Percentiles rank a stretch among this genome's conserved stretches.
phyloP scores from a whole-genome alignment of 2,888 invertebrate species.

The Lasiommata megera region DNA sequence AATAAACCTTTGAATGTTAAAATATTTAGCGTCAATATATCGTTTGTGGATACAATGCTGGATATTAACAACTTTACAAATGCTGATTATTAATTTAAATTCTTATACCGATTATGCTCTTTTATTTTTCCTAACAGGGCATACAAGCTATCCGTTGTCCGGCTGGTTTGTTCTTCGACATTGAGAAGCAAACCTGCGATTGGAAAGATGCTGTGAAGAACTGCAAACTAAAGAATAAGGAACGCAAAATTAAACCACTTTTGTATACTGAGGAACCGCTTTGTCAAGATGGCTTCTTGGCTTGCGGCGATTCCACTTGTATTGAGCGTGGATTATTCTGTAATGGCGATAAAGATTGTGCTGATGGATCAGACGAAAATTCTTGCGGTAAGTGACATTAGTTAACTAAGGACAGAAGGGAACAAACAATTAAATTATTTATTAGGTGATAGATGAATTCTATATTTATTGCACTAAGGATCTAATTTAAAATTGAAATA shows the following conservation, averaged over 20 bases:
- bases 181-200: slow-evolving; percentile 96
- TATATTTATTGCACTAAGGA: not conserved
- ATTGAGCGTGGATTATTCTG: slow-evolving; percentile 95
- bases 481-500: slow-evolving; percentile 37
- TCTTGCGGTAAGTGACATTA: slow-evolving; percentile 87
- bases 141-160: slow-evolving; percentile 96
- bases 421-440: not conserved
- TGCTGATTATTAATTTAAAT: not conserved
- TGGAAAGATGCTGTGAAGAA: slow-evolving; percentile 97
- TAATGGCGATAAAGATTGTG: slow-evolving; percentile 94
- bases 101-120: slow-evolving; percentile 13
- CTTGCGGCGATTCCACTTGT: slow-evolving; percentile 93
- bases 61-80: too few relatives aligned
- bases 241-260: slow-evolving; percentile 92
- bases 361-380: slow-evolving; percentile 94
- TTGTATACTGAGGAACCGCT: slow-evolving; percentile 94
- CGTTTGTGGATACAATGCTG: not conserved
- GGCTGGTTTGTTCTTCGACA: slow-evolving; percentile 95
- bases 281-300: slow-evolving; percentile 92
- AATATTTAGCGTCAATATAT: not conserved
- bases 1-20: too few relatives aligned
- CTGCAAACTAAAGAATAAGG: slow-evolving; percentile 94
- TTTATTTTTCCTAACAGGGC: slow-evolving; percentile 81
- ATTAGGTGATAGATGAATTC: not conserved
- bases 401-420: not conserved